Evolutionary conservation across 92 coral and sea anemone species (phyloP), one percentile per base, ranked within the genome.

Genomic region (Hydrozoanthus gracilis): DNA sequence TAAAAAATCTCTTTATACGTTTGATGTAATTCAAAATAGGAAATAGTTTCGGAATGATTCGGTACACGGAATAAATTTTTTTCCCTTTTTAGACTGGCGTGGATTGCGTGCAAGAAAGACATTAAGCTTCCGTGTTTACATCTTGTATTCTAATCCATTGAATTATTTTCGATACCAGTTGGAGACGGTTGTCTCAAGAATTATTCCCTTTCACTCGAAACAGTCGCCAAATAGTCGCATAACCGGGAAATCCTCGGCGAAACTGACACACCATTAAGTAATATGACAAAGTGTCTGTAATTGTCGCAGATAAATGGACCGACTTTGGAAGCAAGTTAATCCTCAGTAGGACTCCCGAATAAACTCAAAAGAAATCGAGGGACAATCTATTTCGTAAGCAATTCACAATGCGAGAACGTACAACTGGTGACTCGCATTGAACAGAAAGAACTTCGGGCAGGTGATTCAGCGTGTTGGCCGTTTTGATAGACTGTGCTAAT

Each of bases 171-270:
- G 85, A 80, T 64, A 65, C 85, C 85, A 66, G 61, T 11, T 18
- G 10, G 58, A 80, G 85, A 80, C 85, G 49, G 60, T 80, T 46
- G 85, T 80, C 85, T 80, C 60, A 56, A 49, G 66, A 48, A 3
- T 65, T 10, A 14, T 64, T 65, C 75, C 73, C 47, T n/a, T 48
- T 65, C 47, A 50, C 85, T 80, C 72, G 62, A 65, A 80, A 49
- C 73, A 18, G 85, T 67, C 85, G 85, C 85, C 85, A 80, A 66
- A 80, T 20, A 17, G 85, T 10, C 85, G 73, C 85, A 80, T 6
- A 80, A 66, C 72, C 15, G 73, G 85, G 85, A 80, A 80, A 80
- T 80, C 85, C 74, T 65, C 85, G 48, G 58, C n/a, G 13, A 80
- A 16, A 16, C 85, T 80, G 64, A 67, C 85, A 49, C 58, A 66